Evolutionary conservation across 2,113 vertebrate genomes (phyloP), one percentile per base, ranked within the genome.

Genomic region (Okapia johnstoni): DNA sequence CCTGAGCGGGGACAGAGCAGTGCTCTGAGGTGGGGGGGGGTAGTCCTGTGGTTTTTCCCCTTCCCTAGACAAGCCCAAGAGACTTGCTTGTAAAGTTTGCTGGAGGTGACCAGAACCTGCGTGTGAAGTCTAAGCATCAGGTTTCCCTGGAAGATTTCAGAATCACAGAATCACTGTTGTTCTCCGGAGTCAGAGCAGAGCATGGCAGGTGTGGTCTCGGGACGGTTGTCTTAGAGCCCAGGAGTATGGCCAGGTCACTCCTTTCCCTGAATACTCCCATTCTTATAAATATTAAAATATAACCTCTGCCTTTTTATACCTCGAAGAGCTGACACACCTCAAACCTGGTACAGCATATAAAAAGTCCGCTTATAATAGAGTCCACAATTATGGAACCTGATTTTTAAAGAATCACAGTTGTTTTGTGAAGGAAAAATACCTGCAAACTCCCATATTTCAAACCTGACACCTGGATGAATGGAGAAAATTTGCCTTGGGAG

Each of bases 331-430:
- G 76, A 90, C 92, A 81, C 9, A 91, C 23, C 55, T 79, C 66
- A 80, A 88, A 61, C 21, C 26, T 33, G 9, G 11, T 30, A 55
- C 6, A 55, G 21, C 17, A 63, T 36, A 57, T 21, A 76, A 86
- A 60, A 96, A 36, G 17, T 33, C 15, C 28, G 7, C n/a, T 48
- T 79, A 58, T 73, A 73, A 66, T 55, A 77, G 50, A 83, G 46
- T 12, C 52, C 7, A 21, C 30, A 28, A 11, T 30, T 81, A 13
- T 7, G 73, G 6, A 63, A 52, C 4, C 54, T 33, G 14, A 92
- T 50, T 66, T 93, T 84, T 54, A 63, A 95, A 90, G 57, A 93
- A 76, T 79, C 70, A 26, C 15, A 63, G 12, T 48, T 15, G 23
- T 30, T n/a, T 43, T 91, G 55, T 63, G 52, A 77, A 91, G 16